A percentile compares a stretch with the other conserved stretches of the same genome.
Conservation (phyloP, 2,113 vertebrate genomes). For the Holacanthus passer region DNA sequence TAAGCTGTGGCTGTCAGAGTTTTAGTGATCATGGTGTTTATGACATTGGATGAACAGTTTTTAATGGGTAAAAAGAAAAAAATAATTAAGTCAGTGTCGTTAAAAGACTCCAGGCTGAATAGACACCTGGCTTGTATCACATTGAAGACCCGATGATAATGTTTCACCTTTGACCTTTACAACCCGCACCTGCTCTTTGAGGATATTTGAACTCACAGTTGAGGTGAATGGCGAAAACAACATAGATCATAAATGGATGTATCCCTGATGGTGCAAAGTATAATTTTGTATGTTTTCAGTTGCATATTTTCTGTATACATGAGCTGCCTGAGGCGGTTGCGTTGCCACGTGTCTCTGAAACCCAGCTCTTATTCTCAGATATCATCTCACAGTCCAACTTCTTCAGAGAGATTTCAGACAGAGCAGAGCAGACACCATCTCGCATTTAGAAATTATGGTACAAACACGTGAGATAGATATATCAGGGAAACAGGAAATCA, state of each 20-base stretch:
- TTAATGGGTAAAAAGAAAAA: background rate
- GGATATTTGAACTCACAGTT: background rate
- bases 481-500: slow-evolving; percentile 18
- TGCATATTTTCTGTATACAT: slow-evolving; percentile 14
- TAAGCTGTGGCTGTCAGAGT: background rate
- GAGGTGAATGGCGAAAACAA: background rate
- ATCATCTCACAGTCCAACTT: slow-evolving; percentile 19
- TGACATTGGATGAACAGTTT: background rate
- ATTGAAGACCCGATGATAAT: slow-evolving; percentile 2
- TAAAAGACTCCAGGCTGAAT: background rate
- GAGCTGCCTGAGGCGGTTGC: background rate
- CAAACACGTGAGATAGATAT: background rate
- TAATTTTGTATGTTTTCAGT: background rate
- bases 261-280: background rate
- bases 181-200: slow-evolving; percentile 18
- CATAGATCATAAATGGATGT: background rate
- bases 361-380: slow-evolving; percentile 27
- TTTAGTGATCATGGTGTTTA: background rate
- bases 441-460: background rate
- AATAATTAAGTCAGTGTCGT: background rate
- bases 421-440: background rate
- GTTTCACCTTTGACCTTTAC: slow-evolving; percentile 31
- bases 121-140: slow-evolving; percentile 15
- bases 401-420: slow-evolving; percentile 7
- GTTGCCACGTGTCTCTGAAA: slow-evolving; percentile 18